Percentiles rank a stretch among this genome's conserved stretches.
These are phyloP conservation scores for Xenops minutus DNA, from an alignment of 2,797 vertebrate genomes.

Conservation along the genomic window DNA sequence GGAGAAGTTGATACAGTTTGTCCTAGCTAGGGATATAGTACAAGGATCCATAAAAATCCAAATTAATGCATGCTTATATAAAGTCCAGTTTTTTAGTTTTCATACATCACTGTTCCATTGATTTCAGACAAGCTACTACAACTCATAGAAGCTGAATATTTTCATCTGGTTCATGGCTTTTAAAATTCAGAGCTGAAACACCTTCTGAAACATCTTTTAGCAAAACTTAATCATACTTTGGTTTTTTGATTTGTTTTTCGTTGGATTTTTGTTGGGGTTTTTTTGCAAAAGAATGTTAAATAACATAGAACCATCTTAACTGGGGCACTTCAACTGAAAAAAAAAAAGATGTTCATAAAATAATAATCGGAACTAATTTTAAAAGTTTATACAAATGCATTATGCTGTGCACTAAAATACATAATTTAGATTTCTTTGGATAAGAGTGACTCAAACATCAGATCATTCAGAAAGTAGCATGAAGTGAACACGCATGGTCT, in stretches of 20 bases:
- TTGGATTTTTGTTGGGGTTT: not conserved
- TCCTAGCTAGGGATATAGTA: not conserved
- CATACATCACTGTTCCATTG: not conserved
- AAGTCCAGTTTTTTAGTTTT: not conserved
- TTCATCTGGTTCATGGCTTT: not conserved
- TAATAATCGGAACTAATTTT: not conserved
- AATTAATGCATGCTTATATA: not conserved
- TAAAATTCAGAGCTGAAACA: not conserved
- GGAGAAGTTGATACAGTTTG: not conserved
- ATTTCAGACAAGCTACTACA: not conserved
- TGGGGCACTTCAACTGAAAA: not conserved
- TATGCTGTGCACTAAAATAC: not conserved
- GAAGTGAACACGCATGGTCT: not conserved
- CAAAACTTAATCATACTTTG: not conserved
- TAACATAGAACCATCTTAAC: not conserved
- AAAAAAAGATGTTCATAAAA: not conserved
- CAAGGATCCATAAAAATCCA: not conserved
- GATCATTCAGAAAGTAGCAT: not conserved
- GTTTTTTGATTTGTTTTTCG: rapidly evolving
- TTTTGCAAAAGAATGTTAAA: not conserved
- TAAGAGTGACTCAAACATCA: not conserved
- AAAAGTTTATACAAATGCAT: not conserved
- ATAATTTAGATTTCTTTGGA: not conserved
- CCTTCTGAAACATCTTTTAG: not conserved
- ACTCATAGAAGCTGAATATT: not conserved